Percentiles rank a stretch among this genome's conserved stretches.
Evolutionary conservation across 2,888 invertebrate genomes (phyloP).

Genomic region (Quadroppia sp.): DNA sequence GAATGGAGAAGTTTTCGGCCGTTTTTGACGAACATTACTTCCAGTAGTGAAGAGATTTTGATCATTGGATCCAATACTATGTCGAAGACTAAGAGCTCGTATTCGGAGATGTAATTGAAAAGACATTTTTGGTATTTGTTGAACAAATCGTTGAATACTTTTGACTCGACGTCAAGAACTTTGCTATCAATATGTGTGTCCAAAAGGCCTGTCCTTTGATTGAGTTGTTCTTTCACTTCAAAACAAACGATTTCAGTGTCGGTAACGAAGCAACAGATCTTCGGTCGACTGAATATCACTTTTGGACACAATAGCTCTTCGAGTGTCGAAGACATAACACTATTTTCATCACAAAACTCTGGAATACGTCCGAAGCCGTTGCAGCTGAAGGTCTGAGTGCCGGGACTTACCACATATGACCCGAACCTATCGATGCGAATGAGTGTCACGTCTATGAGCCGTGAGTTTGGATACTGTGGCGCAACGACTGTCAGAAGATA

Average conservation of each 20-base stretch:
- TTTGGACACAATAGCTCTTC: slow-evolving; percentile 33
- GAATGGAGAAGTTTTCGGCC: slow-evolving; percentile 17
- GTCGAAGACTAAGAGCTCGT: slow-evolving; percentile 33
- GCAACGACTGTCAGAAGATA: slow-evolving; percentile 33
- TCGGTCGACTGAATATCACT: slow-evolving; percentile 10
- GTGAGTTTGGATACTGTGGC: slow-evolving; percentile 29
- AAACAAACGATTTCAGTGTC: slow-evolving; percentile 38
- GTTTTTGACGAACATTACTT: slow-evolving; percentile 26
- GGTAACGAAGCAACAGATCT: slow-evolving; percentile 34
- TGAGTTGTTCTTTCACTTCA: slow-evolving; percentile 11
- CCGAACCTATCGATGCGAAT: slow-evolving; percentile 14
- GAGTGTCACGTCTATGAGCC: slow-evolving; percentile 20
- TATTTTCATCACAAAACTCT: slow-evolving; percentile 23
- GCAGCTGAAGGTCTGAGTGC: slow-evolving; percentile 3
- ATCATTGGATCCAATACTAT: background rate
- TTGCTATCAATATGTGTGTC: background rate
- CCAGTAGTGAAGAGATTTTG: slow-evolving; percentile 16
- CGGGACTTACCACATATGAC: slow-evolving; percentile 35
- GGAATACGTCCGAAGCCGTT: slow-evolving; percentile 33
- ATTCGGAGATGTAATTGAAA: slow-evolving; percentile 14
- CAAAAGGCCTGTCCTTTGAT: slow-evolving; percentile 10
- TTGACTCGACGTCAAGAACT: slow-evolving; percentile 34
- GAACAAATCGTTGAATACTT: slow-evolving; percentile 7
- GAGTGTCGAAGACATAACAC: background rate
- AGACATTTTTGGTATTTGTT: background rate